Percentiles rank a stretch among this genome's conserved stretches.
phyloP scores from a whole-genome alignment of 2,797 vertebrate genomes.

The Paramormyrops hopkinsi region DNA sequence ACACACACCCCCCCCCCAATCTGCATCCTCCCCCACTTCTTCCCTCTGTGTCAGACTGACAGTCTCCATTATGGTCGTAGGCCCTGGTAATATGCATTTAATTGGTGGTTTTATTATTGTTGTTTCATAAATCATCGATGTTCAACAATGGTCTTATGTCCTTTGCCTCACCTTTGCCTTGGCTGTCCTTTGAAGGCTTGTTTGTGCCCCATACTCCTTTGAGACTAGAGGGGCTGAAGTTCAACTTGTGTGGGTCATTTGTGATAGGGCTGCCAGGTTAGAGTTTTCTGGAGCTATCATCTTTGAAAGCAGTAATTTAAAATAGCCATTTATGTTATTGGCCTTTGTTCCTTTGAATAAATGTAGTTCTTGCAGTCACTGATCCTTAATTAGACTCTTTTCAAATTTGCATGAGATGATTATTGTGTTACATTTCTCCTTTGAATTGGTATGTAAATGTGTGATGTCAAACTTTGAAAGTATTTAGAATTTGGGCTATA shows the following conservation, averaged over 20 bases:
- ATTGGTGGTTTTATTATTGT: constrained; percentile 38
- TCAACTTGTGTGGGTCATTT: constrained; percentile 53
- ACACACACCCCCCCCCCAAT: constrained; percentile 23
- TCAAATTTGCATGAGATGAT: constrained; percentile 45
- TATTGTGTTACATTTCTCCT: constrained; percentile 41
- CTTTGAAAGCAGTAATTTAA: constrained; percentile 48
- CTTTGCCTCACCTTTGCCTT: constrained; percentile 41
- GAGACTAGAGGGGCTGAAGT: constrained; percentile 52
- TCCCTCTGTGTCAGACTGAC: constrained; percentile 35
- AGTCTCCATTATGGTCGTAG: constrained; percentile 47
- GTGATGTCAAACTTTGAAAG: neutral
- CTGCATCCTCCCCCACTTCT: neutral
- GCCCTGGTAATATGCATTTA: constrained; percentile 62
- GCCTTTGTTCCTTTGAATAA: neutral
- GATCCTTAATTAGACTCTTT: constrained; percentile 52
- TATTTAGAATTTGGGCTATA: neutral
- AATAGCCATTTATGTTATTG: constrained; percentile 35
- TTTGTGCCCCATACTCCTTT: constrained; percentile 49
- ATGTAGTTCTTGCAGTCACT: constrained; percentile 23
- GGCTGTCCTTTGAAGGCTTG: constrained; percentile 43
- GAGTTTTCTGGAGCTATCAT: constrained; percentile 46
- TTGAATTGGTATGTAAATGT: constrained; percentile 11
- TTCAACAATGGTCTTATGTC: constrained; percentile 41
- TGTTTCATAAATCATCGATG: constrained; percentile 27
- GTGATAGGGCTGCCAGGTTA: constrained; percentile 51